Evolutionary conservation across 1,140 invertebrate species (phyloP).

Genomic region (Bombus superbus): DNA sequence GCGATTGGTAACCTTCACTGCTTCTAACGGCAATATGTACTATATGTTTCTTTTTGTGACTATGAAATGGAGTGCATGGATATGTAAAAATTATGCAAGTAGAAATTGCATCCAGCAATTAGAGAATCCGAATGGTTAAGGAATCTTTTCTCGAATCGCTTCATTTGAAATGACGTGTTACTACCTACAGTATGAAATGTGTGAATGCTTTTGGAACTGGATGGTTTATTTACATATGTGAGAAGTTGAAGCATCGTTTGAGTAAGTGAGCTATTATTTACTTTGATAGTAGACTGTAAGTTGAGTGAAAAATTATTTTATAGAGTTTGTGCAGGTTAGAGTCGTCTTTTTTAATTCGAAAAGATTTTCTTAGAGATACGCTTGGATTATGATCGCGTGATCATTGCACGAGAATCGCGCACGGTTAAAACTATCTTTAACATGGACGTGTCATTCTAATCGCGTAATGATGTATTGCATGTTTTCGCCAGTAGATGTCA

Average conservation of each 20-base stretch:
- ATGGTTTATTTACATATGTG: not conserved
- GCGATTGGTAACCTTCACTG: not conserved
- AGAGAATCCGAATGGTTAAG: not conserved
- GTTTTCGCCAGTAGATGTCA: not conserved
- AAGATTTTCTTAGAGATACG: not conserved
- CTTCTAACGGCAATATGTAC: not conserved
- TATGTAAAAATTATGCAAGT: not conserved
- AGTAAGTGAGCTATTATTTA: not conserved
- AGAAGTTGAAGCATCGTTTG: not conserved
- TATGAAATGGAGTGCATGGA: not conserved
- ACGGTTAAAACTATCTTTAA: slow-evolving; percentile 3
- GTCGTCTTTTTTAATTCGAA: not conserved
- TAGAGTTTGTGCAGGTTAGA: no score
- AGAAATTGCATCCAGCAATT: not conserved
- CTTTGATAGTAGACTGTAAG: not conserved
- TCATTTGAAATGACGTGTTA: no score
- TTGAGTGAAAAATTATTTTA: not conserved
- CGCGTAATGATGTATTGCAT: not conserved
- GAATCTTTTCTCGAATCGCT: not conserved
- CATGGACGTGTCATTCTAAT: not conserved
- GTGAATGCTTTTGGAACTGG: not conserved
- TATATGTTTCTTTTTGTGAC: not conserved
- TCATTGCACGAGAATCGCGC: not conserved
- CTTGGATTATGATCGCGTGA: not conserved
- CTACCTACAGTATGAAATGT: no score